A percentile compares a stretch with the other conserved stretches of the same genome.
Conservation (phyloP, 1,140 invertebrate species). For the Leptestheria dahalacensis region DNA sequence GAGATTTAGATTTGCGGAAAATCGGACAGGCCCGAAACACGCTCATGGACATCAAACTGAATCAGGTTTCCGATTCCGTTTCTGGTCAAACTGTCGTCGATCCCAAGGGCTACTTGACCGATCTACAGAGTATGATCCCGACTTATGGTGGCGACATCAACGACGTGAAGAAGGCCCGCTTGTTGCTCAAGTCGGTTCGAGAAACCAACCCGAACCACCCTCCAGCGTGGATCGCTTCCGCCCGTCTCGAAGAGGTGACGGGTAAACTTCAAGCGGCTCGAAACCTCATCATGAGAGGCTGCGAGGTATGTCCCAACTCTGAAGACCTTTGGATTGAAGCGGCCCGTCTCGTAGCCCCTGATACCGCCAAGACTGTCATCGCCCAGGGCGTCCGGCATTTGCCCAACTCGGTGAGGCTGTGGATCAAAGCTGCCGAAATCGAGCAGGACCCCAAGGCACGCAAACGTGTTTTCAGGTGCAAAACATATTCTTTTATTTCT, state of each 20-base stretch:
- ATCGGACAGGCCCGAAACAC: constrained; percentile 98
- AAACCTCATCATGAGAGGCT: constrained; percentile 95
- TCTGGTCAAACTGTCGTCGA: constrained; percentile 98
- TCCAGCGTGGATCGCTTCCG: constrained; percentile 97
- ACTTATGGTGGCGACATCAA: constrained; percentile 94
- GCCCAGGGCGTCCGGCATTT: constrained; percentile 48
- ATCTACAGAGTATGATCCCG: constrained; percentile 97
- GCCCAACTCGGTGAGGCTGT: constrained; percentile 67
- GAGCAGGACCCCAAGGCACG: constrained; percentile 90
- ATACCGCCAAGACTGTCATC: constrained; percentile 85
- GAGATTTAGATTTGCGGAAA: constrained; percentile 93
- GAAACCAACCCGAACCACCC: constrained; percentile 99
- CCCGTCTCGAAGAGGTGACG: constrained; percentile 94
- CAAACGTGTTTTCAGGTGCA: constrained; percentile 63
- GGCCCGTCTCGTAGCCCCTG: constrained; percentile 80
- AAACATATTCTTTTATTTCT: not conserved
- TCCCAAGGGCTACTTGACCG: constrained; percentile 97
- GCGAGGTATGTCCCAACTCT: constrained; percentile 67
- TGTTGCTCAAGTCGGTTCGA: constrained; percentile 91
- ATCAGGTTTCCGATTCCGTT: constrained; percentile 96
- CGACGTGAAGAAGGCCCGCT: constrained; percentile 94
- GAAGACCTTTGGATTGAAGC: constrained; percentile 98
- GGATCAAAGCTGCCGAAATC: constrained; percentile 97
- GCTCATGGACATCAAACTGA: constrained; percentile 98
- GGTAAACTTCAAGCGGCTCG: constrained; percentile 95